Evolutionary conservation across 2,888 invertebrate genomes (phyloP), one percentile per base, ranked within the genome.

Genomic region (Cerastis leucographa): DNA sequence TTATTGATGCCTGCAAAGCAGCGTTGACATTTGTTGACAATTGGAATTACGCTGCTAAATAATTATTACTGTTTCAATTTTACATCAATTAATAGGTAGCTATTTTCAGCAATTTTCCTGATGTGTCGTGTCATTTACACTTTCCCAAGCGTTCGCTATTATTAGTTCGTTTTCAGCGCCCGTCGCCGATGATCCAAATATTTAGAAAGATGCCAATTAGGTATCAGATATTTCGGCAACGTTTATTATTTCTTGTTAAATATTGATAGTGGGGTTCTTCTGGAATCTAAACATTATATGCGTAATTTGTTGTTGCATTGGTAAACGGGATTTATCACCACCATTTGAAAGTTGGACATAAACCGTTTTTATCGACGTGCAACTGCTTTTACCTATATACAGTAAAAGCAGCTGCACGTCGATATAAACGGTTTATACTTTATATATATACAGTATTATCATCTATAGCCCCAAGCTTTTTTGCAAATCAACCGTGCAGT

Each of bases 191-290:
- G 22, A 76, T 61, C 56, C 11, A 78, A 78, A 78, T 83, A 83
- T 76, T 78, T 78, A 77, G 14, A 83, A 76, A 76, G n/a, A 76
- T 51, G 65, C 56, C 83, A 78, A 82, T 73, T 51, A 64, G n/a
- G n/a, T 42, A 76, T 51, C 49, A 65, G 56, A 82, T 76, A 65
- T 66, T 65, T 59, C 22, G 25, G 25, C 19, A 35, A 19, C 19
- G 56, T 51, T 76, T 78, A 65, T 76, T 65, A 25, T 78, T 82
- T 14, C 0, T 9, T 14, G 25, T 51, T 25, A 65, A 56, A 65
- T 78, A 82, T 76, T 82, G 35, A 49, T 51, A 8, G 49, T 14
- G 17, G 8, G 5, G 12, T 29, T 29, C 42, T 74, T 56, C 35
- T 46, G 46, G 25, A 81, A 35, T 46, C 11, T 14, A 56, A 76